A percentile compares a stretch with the other conserved stretches of the same genome.
These are phyloP conservation scores for Pemphigus obesinymphae DNA, from an alignment of 1,140 invertebrate species.

Conservation along the genomic window DNA sequence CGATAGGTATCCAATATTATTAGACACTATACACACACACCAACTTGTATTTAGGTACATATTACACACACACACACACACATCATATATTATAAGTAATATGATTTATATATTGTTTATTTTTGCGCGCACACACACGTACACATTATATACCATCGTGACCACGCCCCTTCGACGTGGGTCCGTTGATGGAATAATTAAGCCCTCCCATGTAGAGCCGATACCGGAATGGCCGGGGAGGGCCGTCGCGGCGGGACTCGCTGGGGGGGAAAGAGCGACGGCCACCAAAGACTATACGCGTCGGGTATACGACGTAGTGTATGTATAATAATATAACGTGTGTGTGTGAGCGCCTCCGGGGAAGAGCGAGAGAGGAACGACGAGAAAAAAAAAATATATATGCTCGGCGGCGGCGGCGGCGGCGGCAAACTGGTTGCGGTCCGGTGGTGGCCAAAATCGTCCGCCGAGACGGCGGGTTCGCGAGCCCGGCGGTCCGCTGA, in stretches of 20 bases:
- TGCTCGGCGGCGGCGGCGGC: background rate
- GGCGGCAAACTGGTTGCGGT: constrained; percentile 20
- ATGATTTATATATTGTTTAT: constrained; percentile 43
- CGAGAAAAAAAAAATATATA: background rate
- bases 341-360: background rate
- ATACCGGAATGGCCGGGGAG: constrained; percentile 35
- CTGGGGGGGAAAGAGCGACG: background rate
- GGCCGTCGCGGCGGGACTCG: background rate
- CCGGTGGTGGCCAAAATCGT: background rate
- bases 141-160: background rate
- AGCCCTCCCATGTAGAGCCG: constrained; percentile 43
- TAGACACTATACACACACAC: background rate
- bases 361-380: background rate
- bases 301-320: background rate
- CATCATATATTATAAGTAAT: background rate
- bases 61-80: background rate
- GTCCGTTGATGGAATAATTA: constrained; percentile 44
- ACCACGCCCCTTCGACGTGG: constrained; percentile 42
- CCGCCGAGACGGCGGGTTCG: background rate
- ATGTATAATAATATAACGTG: too few relatives aligned
- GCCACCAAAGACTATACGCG: constrained; percentile 28
- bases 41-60: too few relatives aligned
- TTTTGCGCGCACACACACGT: background rate
- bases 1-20: background rate
- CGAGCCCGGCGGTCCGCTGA: background rate